Percentiles rank a stretch among this genome's conserved stretches.
Conservation (phyloP, 92 coral and sea anemone genomes). For the Ricordea florida region DNA sequence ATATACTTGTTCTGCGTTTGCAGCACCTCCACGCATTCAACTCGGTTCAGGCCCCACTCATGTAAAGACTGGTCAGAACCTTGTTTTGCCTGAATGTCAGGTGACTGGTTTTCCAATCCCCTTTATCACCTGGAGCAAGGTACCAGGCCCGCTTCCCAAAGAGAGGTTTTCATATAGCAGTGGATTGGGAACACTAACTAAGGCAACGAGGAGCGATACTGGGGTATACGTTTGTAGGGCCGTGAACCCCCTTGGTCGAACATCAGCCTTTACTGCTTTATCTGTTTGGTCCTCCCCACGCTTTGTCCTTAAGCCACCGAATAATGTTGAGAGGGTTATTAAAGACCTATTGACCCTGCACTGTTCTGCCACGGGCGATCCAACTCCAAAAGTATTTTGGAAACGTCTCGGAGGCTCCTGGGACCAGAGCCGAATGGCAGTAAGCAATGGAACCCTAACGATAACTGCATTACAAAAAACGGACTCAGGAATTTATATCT, state of each 20-base stretch:
- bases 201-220: not conserved
- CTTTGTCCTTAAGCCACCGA: not conserved
- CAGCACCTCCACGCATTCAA: not conserved
- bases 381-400: not conserved
- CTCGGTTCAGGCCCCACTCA: not conserved
- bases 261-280: not conserved
- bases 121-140: not conserved
- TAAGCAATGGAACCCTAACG: not conserved
- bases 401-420: conserved; percentile 2
- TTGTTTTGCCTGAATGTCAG: not conserved
- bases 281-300: not conserved
- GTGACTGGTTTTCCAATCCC: conserved; percentile 1
- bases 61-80: not conserved
- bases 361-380: not conserved
- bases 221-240: not conserved
- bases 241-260: not conserved
- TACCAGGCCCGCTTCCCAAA: not conserved
- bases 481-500: conserved; percentile 15
- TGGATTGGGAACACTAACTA: not conserved
- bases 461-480: not conserved
- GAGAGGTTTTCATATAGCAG: not conserved
- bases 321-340: not conserved
- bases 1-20: not conserved
- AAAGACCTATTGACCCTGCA: not conserved
- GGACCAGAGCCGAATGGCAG: not conserved